These are phyloP conservation scores for Diaperis boleti DNA, from an alignment of 2,888 invertebrate genomes.

Conservation along the genomic window DNA sequence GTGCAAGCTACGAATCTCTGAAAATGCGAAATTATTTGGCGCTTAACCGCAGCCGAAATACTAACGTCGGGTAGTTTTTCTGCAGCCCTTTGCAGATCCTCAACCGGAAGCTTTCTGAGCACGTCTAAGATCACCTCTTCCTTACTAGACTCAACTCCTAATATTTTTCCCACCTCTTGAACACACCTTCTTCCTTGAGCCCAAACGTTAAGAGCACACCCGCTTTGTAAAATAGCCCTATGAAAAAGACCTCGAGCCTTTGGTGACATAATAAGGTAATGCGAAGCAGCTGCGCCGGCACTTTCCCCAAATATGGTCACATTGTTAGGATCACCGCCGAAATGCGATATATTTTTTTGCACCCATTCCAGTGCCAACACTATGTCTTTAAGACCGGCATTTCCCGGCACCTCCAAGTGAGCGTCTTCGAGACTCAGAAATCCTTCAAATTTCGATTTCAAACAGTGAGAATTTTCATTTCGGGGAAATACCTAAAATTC, in stretches of 20 bases:
- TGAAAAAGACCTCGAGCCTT: conserved; percentile 52
- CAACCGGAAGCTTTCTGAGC: conserved; percentile 51
- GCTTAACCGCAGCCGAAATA: too few relatives aligned
- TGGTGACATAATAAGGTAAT: conserved; percentile 66
- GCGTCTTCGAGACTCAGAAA: conserved; percentile 65
- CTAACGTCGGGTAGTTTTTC: too few relatives aligned
- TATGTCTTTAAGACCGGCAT: conserved; percentile 68
- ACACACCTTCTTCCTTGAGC: conserved; percentile 37
- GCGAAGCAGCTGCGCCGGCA: conserved; percentile 66
- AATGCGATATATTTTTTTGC: conserved; percentile 64
- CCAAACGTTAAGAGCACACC: conserved; percentile 48
- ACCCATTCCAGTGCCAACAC: conserved; percentile 67
- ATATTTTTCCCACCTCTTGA: conserved; percentile 6
- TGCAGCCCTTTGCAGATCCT: conserved; percentile 60
- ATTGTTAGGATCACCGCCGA: conserved; percentile 67
- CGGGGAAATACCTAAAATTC: conserved; percentile 59
- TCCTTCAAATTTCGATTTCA: conserved; percentile 60
- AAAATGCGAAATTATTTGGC: neutral
- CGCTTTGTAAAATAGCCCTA: conserved; percentile 52
- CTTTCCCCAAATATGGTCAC: conserved; percentile 68
- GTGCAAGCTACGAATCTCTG: conserved; percentile 28
- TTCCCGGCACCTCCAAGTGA: conserved; percentile 65
- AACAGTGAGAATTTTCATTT: neutral
- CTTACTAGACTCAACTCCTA: conserved; percentile 52
- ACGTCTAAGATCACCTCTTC: conserved; percentile 54